A percentile compares a stretch with the other conserved stretches of the same genome.
These are phyloP conservation scores for Pseudopodoces humilis DNA, from an alignment of 2,113 vertebrate genomes.

Conservation along the genomic window DNA sequence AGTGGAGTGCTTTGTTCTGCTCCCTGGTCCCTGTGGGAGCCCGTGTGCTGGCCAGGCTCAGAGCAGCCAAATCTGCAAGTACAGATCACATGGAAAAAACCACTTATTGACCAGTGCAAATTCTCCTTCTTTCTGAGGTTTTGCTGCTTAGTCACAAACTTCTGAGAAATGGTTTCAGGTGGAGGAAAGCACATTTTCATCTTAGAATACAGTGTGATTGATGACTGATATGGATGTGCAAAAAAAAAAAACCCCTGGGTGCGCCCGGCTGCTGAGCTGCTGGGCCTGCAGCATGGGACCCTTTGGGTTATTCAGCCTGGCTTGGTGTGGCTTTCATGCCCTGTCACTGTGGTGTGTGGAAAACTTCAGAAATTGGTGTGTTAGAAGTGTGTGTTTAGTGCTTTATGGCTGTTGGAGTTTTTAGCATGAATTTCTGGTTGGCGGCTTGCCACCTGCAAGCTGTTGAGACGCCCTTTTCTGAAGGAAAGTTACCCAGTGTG, in stretches of 20 bases:
- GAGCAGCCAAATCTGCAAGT: neutral
- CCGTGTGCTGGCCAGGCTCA: accelerated
- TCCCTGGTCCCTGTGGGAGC: neutral
- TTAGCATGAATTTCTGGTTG: neutral
- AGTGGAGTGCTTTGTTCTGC: neutral
- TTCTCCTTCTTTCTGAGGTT: neutral
- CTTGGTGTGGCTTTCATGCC: accelerated
- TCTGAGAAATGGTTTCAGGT: neutral
- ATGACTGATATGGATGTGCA: neutral
- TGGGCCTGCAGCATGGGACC: accelerated
- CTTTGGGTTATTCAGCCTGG: accelerated
- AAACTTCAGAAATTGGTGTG: neutral
- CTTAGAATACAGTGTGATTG: neutral
- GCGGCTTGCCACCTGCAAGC: neutral
- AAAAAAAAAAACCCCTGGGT: neutral
- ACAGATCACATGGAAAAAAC: neutral
- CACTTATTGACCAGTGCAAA: neutral
- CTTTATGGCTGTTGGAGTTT: accelerated
- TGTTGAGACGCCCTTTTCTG: neutral
- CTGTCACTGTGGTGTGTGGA: neutral
- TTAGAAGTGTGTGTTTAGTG: neutral
- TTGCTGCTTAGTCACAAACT: neutral
- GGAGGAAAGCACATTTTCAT: neutral
- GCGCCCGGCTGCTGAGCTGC: accelerated
- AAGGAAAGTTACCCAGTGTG: neutral